Conservation (phyloP, 1,140 invertebrate species). For the Oscheius sp. region DNA sequence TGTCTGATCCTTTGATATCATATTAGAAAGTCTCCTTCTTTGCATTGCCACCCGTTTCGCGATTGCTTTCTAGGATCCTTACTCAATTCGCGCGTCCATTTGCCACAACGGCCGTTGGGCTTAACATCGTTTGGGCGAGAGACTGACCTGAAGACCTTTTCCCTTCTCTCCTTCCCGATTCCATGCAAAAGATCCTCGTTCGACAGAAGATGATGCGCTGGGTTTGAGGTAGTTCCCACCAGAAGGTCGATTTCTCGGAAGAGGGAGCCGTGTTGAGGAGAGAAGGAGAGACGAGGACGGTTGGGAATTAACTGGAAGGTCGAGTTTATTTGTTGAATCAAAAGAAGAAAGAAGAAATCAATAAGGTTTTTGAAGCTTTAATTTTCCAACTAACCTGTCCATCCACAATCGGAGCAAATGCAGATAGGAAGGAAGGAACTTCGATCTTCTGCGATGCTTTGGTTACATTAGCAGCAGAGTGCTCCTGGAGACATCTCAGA, state of each 20-base stretch:
- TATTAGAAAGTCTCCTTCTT: too few relatives aligned
- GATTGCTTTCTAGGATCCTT: too few relatives aligned
- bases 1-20: too few relatives aligned
- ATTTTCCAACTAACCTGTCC: slow-evolving; percentile 64
- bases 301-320: slow-evolving; percentile 61
- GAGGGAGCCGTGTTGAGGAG: slow-evolving; percentile 52
- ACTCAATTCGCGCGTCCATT: too few relatives aligned
- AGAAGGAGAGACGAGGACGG: slow-evolving; percentile 58
- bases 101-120: too few relatives aligned
- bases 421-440: slow-evolving; percentile 66
- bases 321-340: background rate
- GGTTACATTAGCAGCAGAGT: slow-evolving; percentile 75
- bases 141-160: slow-evolving; percentile 62
- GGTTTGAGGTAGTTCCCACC: slow-evolving; percentile 84
- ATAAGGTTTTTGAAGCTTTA: background rate
- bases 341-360: slow-evolving; percentile 3
- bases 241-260: slow-evolving; percentile 73
- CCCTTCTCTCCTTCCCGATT: slow-evolving; percentile 77
- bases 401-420: slow-evolving; percentile 72
- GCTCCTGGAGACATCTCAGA: slow-evolving; percentile 39
- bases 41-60: too few relatives aligned
- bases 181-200: slow-evolving; percentile 86
- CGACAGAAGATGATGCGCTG: slow-evolving; percentile 82
- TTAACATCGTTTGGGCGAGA: too few relatives aligned
- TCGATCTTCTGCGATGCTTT: slow-evolving; percentile 67